phyloP scores from a whole-genome alignment of 2,797 vertebrate species.

The Microctenopoma stevenorrisi region DNA sequence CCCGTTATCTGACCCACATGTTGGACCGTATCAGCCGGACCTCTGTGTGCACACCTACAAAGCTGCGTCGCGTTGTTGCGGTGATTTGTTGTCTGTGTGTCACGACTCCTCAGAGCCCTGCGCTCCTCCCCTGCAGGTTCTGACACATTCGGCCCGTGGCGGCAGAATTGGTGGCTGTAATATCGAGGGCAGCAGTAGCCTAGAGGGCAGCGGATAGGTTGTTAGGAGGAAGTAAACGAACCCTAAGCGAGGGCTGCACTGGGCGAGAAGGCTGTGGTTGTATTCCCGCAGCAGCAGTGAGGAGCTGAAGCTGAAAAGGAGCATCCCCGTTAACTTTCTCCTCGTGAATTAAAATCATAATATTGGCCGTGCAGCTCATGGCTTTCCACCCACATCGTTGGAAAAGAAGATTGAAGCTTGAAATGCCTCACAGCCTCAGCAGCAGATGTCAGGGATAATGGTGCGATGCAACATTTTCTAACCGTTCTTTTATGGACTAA shows the following conservation, averaged over 20 bases:
- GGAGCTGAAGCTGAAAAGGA: background rate
- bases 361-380: constrained; percentile 35
- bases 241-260: constrained; percentile 39
- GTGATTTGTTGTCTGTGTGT: constrained; percentile 32
- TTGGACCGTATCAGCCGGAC: constrained; percentile 5
- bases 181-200: constrained; percentile 53
- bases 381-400: constrained; percentile 46
- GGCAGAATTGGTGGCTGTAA: constrained; percentile 47
- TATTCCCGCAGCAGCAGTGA: background rate
- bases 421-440: constrained; percentile 48
- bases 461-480: constrained; percentile 45
- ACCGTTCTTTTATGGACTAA: constrained; percentile 61
- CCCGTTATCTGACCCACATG: constrained; percentile 22
- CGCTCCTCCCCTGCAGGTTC: constrained; percentile 40
- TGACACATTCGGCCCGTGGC: constrained; percentile 61
- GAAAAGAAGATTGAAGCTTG: constrained; percentile 43
- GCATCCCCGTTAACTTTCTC: constrained; percentile 10
- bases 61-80: constrained; percentile 23
- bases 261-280: constrained; percentile 20
- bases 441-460: constrained; percentile 69
- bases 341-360: constrained; percentile 35
- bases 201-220: constrained; percentile 46
- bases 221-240: constrained; percentile 59
- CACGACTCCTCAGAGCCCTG: constrained; percentile 49
- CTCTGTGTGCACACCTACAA: constrained; percentile 6